Evolutionary conservation across 2,113 vertebrate species (phyloP).

Genomic region (Pygoscelis adeliae): DNA sequence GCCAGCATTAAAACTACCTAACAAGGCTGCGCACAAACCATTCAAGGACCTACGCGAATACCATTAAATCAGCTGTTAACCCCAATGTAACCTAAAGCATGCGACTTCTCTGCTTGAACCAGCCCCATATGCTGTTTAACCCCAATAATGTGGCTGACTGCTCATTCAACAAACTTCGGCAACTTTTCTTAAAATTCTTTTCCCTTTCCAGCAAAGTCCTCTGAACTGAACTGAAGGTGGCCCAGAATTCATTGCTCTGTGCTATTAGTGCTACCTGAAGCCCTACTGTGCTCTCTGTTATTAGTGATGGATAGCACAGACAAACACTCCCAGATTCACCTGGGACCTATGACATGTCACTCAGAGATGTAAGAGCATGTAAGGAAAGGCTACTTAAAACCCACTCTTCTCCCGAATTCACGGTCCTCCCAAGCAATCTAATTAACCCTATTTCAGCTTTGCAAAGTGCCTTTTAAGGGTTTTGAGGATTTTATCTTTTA

Average conservation of each 20-base stretch:
- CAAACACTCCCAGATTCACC: neutral
- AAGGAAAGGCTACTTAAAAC: neutral
- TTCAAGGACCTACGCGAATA: neutral
- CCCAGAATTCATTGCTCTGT: neutral
- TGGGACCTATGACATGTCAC: neutral
- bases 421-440: neutral
- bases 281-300: neutral
- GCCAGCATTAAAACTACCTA: neutral
- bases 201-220: neutral
- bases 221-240: neutral
- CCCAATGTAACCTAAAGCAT: neutral
- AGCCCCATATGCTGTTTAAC: neutral
- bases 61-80: neutral
- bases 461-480: neutral
- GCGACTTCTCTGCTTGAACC: neutral
- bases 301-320: neutral
- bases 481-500: neutral
- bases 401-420: neutral
- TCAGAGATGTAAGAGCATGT: neutral
- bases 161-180: neutral
- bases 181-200: neutral
- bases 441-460: neutral
- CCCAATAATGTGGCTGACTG: neutral
- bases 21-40: neutral
- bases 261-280: neutral